Evolutionary conservation across 2,888 invertebrate genomes (phyloP).

Genomic region (Ormyrus pomaceus): DNA sequence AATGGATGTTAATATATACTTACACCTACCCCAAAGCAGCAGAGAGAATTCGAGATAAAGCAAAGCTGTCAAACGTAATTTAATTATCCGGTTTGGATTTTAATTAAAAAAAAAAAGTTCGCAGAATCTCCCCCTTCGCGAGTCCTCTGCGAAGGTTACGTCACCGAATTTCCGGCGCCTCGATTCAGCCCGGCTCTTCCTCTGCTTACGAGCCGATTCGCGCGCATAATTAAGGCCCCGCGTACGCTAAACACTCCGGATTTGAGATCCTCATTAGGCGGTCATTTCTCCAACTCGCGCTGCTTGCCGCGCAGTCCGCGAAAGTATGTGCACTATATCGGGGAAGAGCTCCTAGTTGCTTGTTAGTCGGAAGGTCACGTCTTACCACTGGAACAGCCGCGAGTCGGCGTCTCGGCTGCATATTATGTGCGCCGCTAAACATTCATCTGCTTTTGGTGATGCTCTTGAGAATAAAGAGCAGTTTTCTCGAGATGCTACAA

Average conservation of each 20-base stretch:
- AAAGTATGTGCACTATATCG: not conserved
- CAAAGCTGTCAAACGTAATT: too few relatives aligned
- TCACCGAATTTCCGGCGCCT: too few relatives aligned
- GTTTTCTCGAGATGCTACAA: too few relatives aligned
- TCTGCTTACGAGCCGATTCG: not conserved
- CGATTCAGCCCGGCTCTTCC: too few relatives aligned
- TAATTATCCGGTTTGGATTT: too few relatives aligned
- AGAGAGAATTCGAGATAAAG: too few relatives aligned
- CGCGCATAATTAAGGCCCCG: slow-evolving; percentile 25
- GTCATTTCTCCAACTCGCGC: slow-evolving; percentile 1
- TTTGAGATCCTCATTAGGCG: slow-evolving; percentile 38
- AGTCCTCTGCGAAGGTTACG: too few relatives aligned
- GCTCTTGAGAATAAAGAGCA: slow-evolving; percentile 3
- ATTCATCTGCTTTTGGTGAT: slow-evolving; percentile 9
- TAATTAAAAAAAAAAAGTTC: too few relatives aligned
- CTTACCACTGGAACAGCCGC: slow-evolving; percentile 4
- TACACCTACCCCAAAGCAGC: too few relatives aligned
- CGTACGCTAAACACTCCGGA: not conserved
- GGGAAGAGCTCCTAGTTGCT: not conserved
- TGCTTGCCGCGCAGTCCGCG: not conserved
- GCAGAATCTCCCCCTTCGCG: too few relatives aligned
- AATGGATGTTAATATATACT: too few relatives aligned
- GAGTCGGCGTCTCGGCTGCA: not conserved
- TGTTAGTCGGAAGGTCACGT: slow-evolving; percentile 19
- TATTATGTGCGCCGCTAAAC: not conserved